phyloP scores from a whole-genome alignment of 2,888 invertebrate genomes.

The Girardia tigrina region DNA sequence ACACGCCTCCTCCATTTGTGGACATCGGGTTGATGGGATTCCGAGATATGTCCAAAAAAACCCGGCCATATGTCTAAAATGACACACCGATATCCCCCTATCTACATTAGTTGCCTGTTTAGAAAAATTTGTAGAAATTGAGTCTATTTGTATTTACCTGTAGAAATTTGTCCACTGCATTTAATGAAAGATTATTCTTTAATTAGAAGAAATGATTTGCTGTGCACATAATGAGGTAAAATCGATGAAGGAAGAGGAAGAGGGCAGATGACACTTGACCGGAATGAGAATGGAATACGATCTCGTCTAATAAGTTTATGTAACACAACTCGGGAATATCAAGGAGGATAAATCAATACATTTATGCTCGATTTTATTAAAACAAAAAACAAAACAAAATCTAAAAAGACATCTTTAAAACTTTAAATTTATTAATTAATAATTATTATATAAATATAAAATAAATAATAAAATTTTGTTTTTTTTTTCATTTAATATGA shows the following conservation, averaged over 20 bases:
- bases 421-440: too few relatives aligned
- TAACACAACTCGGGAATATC: background rate
- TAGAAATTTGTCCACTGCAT: conserved; percentile 11
- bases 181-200: conserved; percentile 12
- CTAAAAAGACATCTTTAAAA: too few relatives aligned
- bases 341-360: background rate
- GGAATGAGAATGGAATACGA: background rate
- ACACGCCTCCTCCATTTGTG: conserved; percentile 9
- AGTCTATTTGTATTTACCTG: conserved; percentile 12
- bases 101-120: background rate
- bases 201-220: conserved; percentile 7
- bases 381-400: too few relatives aligned
- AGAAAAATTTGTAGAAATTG: conserved; percentile 8
- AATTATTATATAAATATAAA: too few relatives aligned
- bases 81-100: conserved; percentile 10
- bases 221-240: conserved; percentile 1
- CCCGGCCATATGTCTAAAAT: conserved; percentile 13
- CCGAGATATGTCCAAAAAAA: conserved; percentile 23
- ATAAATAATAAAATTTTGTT: too few relatives aligned
- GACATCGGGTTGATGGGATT: conserved; percentile 10
- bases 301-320: background rate
- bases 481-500: too few relatives aligned
- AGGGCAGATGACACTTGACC: background rate
- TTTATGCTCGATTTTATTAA: too few relatives aligned
- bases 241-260: background rate